phyloP scores from a whole-genome alignment of 2,797 vertebrate species.

The Phoxinus dragarum region DNA sequence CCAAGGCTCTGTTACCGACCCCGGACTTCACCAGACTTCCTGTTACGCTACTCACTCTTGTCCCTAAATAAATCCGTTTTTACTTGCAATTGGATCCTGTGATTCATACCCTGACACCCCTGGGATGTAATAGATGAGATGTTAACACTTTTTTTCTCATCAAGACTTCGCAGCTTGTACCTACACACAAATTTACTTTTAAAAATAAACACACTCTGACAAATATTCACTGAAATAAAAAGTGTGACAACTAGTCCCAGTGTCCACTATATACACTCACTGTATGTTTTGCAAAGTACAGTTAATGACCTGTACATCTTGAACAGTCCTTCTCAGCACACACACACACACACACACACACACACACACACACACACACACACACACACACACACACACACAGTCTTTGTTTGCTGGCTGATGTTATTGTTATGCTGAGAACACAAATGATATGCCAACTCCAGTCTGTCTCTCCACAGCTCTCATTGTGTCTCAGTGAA shows the following conservation, averaged over 20 bases:
- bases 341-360: neutral
- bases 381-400: too few relatives aligned
- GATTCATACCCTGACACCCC: too few relatives aligned
- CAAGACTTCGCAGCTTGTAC: neutral
- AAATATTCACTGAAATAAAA: neutral
- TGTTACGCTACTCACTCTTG: too few relatives aligned
- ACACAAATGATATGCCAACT: constrained; percentile 2
- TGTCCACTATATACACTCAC: neutral
- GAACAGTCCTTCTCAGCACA: neutral
- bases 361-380: too few relatives aligned
- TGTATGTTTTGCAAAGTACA: neutral
- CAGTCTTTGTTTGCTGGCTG: constrained; percentile 5
- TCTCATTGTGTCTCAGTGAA: constrained; percentile 16
- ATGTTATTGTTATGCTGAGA: constrained; percentile 4
- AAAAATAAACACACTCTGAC: too few relatives aligned
- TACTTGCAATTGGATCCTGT: too few relatives aligned
- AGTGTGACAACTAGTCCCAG: neutral
- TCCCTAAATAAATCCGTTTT: too few relatives aligned
- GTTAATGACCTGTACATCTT: neutral
- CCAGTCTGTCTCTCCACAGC: constrained; percentile 5
- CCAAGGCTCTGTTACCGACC: too few relatives aligned
- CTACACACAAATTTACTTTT: neutral
- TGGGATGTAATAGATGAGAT: neutral
- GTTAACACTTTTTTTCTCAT: neutral
- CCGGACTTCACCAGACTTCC: too few relatives aligned